Evolutionary conservation across 1,140 invertebrate genomes (phyloP).

Genomic region (Heterodera carotae): DNA sequence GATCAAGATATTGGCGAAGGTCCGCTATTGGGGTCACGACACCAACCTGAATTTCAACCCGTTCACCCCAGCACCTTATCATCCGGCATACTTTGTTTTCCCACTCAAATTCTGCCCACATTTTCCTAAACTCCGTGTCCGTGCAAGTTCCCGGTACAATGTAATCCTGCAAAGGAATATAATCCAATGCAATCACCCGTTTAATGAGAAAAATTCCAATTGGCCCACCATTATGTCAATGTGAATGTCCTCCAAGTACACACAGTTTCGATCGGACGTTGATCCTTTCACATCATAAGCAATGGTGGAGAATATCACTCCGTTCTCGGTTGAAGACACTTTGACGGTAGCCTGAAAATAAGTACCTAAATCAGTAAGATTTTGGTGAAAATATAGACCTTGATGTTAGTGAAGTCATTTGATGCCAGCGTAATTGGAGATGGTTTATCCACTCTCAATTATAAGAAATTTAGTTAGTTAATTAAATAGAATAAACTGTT

Average conservation of each 20-base stretch:
- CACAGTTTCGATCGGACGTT: slow-evolving; percentile 88
- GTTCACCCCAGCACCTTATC: neutral
- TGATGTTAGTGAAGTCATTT: slow-evolving; percentile 95
- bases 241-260: slow-evolving; percentile 97
- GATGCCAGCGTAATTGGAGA: slow-evolving; percentile 90
- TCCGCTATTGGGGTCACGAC: slow-evolving; percentile 92
- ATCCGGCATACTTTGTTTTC: slow-evolving; percentile 83
- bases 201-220: slow-evolving; percentile 30
- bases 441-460: slow-evolving; percentile 82
- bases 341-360: slow-evolving; percentile 61
- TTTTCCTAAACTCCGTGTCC: slow-evolving; percentile 91
- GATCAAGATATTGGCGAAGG: slow-evolving; percentile 86
- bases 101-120: slow-evolving; percentile 99
- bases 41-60: slow-evolving; percentile 72
- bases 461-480: too few relatives aligned
- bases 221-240: slow-evolving; percentile 87
- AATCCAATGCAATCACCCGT: neutral
- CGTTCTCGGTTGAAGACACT: slow-evolving; percentile 93
- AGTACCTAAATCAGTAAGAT: slow-evolving; percentile 66
- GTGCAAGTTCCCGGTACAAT: slow-evolving; percentile 94
- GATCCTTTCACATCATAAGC: slow-evolving; percentile 76
- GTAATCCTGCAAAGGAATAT: slow-evolving; percentile 75
- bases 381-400: slow-evolving; percentile 73
- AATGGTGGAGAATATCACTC: slow-evolving; percentile 99
- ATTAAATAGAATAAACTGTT: neutral